Percentiles rank a stretch among this genome's conserved stretches.
These are phyloP conservation scores for Acleris sparsana DNA, from an alignment of 2,888 invertebrate species.

Conservation along the genomic window DNA sequence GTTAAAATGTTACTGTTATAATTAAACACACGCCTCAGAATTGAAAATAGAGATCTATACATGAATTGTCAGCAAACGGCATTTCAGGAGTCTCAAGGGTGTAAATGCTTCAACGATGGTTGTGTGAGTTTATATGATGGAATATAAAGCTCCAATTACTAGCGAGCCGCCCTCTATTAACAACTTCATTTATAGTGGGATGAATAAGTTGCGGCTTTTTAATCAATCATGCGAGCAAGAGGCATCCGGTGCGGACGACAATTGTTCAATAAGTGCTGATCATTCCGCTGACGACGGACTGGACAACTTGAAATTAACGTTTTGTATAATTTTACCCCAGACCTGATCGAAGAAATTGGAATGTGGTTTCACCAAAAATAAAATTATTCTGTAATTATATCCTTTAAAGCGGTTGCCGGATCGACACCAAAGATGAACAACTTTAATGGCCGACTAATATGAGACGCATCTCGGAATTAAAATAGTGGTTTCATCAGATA, in stretches of 20 bases:
- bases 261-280: slow-evolving; percentile 63
- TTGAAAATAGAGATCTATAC: neutral
- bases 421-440: slow-evolving; percentile 26
- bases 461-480: slow-evolving; percentile 16
- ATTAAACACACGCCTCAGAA: neutral
- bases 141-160: slow-evolving; percentile 77
- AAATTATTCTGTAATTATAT: slow-evolving; percentile 32
- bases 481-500: neutral
- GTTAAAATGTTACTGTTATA: slow-evolving; percentile 20
- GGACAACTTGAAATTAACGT: slow-evolving; percentile 41
- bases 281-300: slow-evolving; percentile 48
- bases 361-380: slow-evolving; percentile 40
- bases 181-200: slow-evolving; percentile 76
- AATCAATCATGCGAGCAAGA: slow-evolving; percentile 73
- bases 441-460: slow-evolving; percentile 27
- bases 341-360: slow-evolving; percentile 42
- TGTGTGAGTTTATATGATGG: slow-evolving; percentile 61
- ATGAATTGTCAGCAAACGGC: too few species aligned
- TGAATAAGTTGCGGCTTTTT: slow-evolving; percentile 78
- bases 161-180: slow-evolving; percentile 69
- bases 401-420: slow-evolving; percentile 23
- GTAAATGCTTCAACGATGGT: slow-evolving; percentile 41
- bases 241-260: slow-evolving; percentile 66
- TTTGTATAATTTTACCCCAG: slow-evolving; percentile 44
- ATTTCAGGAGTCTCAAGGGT: slow-evolving; percentile 38